These are phyloP conservation scores for Protobothrops flavoviridis DNA, from an alignment of 2,113 vertebrate species.

Conservation along the genomic window DNA sequence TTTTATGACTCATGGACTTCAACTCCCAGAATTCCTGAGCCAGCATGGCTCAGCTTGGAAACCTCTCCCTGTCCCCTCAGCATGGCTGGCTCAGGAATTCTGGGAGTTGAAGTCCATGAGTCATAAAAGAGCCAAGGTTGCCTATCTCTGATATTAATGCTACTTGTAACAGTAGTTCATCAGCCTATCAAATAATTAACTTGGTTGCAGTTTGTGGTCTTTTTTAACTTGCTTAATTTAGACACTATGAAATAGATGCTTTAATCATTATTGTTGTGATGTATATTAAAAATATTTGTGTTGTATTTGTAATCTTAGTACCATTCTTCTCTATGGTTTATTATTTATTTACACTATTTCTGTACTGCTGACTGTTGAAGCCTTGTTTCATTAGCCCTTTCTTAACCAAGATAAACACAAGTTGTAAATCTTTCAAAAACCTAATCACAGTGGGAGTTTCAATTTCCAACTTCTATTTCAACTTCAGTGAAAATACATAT, in stretches of 20 bases:
- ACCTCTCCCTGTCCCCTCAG: too few relatives aligned
- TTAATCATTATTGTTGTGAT: background rate
- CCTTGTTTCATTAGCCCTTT: background rate
- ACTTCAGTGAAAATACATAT: background rate
- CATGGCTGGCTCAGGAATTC: too few relatives aligned
- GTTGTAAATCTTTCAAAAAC: background rate
- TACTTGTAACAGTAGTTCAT: background rate
- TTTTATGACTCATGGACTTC: too few relatives aligned
- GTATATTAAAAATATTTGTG: background rate
- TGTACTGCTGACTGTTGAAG: background rate
- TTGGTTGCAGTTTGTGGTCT: background rate
- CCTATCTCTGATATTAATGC: too few relatives aligned
- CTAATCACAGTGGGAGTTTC: background rate
- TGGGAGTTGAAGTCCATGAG: too few relatives aligned
- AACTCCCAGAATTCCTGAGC: too few relatives aligned
- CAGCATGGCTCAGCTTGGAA: too few relatives aligned
- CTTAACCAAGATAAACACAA: background rate
- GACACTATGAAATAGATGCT: background rate
- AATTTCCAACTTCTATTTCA: background rate
- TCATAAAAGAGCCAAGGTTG: too few relatives aligned
- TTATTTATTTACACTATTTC: background rate
- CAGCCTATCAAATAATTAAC: background rate
- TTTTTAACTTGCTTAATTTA: background rate
- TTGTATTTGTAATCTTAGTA: background rate
- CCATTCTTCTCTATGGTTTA: background rate